Conservation (phyloP, 2,113 vertebrate species). For the Neolamprologus sp. region DNA sequence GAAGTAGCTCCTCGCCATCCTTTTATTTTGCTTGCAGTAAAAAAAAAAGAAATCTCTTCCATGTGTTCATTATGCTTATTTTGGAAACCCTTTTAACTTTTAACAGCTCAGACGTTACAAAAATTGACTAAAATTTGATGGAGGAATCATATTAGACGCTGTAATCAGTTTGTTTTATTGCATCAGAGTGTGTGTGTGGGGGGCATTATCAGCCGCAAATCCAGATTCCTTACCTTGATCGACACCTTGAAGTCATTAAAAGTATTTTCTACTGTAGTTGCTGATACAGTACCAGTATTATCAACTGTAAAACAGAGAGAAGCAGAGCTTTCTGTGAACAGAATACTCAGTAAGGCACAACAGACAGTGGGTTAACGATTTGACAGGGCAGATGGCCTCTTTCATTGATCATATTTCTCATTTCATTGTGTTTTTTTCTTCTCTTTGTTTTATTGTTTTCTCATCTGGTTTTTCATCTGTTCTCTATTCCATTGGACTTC, state of each 20-base stretch:
- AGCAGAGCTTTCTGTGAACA: not conserved
- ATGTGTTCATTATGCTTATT: not conserved
- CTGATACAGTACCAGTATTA: not conserved
- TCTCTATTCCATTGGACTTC: constrained; percentile 80
- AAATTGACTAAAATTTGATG: not conserved
- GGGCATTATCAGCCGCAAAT: accelerated
- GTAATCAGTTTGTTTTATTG: not conserved
- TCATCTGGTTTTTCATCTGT: constrained; percentile 72
- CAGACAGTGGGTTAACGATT: not conserved
- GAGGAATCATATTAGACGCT: not conserved
- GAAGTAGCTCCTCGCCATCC: not conserved
- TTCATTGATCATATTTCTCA: constrained; percentile 47
- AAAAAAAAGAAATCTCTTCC: not conserved
- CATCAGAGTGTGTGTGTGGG: not conserved
- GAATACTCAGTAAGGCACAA: not conserved
- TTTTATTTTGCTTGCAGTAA: not conserved
- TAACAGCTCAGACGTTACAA: not conserved
- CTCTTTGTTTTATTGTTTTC: constrained; percentile 46
- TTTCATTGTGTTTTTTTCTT: constrained; percentile 69
- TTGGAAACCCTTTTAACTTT: not conserved
- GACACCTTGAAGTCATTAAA: not conserved
- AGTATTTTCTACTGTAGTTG: not conserved
- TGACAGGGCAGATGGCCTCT: not conserved
- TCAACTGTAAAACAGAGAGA: not conserved
- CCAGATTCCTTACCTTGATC: not conserved